phyloP scores from a whole-genome alignment of 1,140 invertebrate species.

The Diprion similis region DNA sequence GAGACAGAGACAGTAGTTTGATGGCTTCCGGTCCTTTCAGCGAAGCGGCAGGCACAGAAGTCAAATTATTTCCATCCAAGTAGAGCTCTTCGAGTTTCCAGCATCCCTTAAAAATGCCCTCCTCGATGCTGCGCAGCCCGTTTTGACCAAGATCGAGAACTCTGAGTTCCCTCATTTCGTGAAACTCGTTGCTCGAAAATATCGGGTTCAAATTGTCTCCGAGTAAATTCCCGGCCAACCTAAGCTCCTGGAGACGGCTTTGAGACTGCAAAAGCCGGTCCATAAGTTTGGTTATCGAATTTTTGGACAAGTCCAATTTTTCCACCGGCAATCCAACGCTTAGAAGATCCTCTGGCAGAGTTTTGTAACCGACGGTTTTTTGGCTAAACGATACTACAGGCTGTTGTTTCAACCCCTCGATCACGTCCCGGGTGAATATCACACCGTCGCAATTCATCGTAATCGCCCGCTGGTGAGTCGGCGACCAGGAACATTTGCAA shows the following conservation, averaged over 20 bases:
- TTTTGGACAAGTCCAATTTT: constrained; percentile 81
- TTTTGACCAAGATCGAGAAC: constrained; percentile 82
- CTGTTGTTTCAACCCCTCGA: constrained; percentile 74
- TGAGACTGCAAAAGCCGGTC: constrained; percentile 77
- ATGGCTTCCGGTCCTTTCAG: constrained; percentile 79
- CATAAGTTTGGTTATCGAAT: constrained; percentile 79
- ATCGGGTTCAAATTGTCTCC: constrained; percentile 90
- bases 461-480: constrained; percentile 53
- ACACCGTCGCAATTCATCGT: constrained; percentile 82
- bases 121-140: constrained; percentile 79
- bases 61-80: constrained; percentile 80
- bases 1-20: constrained; percentile 73
- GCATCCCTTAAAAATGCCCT: constrained; percentile 85
- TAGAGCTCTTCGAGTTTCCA: constrained; percentile 80
- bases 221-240: constrained; percentile 80
- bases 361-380: constrained; percentile 78
- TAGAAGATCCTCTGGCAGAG: constrained; percentile 66
- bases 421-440: constrained; percentile 79
- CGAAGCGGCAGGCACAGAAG: constrained; percentile 75
- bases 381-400: constrained; percentile 81
- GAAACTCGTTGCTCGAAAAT: constrained; percentile 84
- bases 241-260: constrained; percentile 71
- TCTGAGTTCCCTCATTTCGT: constrained; percentile 74
- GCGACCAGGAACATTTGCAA: constrained; percentile 61
- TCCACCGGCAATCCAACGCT: constrained; percentile 70